Evolutionary conservation across 2,113 vertebrate species (phyloP).

Genomic region (Chaenocephalus aceratus): DNA sequence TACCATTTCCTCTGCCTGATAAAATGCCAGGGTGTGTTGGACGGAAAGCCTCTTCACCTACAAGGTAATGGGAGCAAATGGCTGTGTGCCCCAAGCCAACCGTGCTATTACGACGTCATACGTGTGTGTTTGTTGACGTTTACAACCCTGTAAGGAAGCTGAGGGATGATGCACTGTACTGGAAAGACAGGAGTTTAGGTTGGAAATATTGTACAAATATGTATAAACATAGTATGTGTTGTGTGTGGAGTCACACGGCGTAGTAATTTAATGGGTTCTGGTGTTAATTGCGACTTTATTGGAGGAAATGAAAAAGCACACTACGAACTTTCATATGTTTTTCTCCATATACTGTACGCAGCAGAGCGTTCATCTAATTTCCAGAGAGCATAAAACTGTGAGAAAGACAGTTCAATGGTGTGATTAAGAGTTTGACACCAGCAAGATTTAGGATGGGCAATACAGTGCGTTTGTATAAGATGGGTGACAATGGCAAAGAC

Average conservation of each 20-base stretch:
- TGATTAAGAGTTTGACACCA: conserved; percentile 20
- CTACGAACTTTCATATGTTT: background rate
- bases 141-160: conserved; percentile 34
- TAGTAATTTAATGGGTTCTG: background rate
- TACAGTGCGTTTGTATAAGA: conserved; percentile 6
- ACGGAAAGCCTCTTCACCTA: conserved; percentile 38
- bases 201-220: conserved; percentile 9
- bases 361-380: background rate
- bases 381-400: conserved; percentile 15
- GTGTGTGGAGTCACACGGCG: background rate
- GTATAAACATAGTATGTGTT: conserved; percentile 7
- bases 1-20: conserved; percentile 40
- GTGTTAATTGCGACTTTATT: background rate
- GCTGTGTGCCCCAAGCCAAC: conserved; percentile 16
- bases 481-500: background rate
- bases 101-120: conserved; percentile 46
- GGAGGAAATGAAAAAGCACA: background rate
- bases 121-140: conserved; percentile 60
- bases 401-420: conserved; percentile 21
- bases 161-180: conserved; percentile 9
- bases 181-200: conserved; percentile 6
- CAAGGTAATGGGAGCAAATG: conserved; percentile 43
- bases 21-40: conserved; percentile 8
- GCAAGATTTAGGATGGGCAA: conserved; percentile 16
- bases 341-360: background rate